Base-by-base conservation (phyloP, 2,113 vertebrate genomes). In the Anhinga rufa region DNA sequence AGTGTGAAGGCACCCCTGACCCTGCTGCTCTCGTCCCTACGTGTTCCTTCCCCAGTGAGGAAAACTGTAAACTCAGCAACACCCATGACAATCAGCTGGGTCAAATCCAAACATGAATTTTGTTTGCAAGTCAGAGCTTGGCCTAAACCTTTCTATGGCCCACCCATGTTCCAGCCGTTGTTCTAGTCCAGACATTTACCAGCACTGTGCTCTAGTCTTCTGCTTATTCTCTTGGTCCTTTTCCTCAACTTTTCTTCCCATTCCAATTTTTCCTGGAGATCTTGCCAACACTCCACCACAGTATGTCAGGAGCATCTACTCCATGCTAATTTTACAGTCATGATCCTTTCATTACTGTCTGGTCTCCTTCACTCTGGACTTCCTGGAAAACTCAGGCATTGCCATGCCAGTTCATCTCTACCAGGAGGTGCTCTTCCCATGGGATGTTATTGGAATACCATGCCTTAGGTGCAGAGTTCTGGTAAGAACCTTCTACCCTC, bases 81-180 rank as follows among this genome's bases (percentile, higher is more conserved):
- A 89, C 80, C 70, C 85, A 28, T 94, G 87, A 89, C 93, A 96
- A 80, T 92, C 86, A 93, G 61, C 84, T 96, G 82, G 90, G 91
- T 94, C 91, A 94, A 93, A 97, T 95, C 89, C 89, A 95, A 97
- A 95, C 91, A 93, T n/a, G 76, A 89, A 68, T 90, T 92, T 83
- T 91, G 24, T 87, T 90, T 97, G 90, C 93, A 97, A 97, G 95
- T 96, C 93, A 95, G 60, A 92, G 88, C 92, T 94, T 91, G 95
- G 93, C 71, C 81, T 93, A 92, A 96, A 93, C 83, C 85, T 52
- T 91, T 94, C 82, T 58, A 34, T 18, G 88, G 95, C 96, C 85
- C 95, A 95, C 69, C 52, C 94, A 60, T 82, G 75, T 91, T 96
- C 92, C 95, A 97, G 85, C 71, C 74, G 95, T 97, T 96, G 82